Evolutionary conservation across 2,888 invertebrate genomes (phyloP), one percentile per base, ranked within the genome.

Genomic region (Synanthedon vespiformis): DNA sequence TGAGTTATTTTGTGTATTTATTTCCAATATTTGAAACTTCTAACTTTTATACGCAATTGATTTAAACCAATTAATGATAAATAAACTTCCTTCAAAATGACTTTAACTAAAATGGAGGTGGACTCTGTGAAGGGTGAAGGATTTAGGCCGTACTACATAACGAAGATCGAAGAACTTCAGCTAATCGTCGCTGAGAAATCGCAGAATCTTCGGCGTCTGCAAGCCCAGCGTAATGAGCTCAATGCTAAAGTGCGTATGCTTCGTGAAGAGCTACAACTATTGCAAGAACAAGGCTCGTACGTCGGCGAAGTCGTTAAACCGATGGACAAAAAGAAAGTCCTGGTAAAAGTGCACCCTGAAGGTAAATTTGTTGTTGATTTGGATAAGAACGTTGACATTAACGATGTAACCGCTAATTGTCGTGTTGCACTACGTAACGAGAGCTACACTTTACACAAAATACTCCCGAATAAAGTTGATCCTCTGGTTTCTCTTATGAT

Each of bases 301-400:
- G 99, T 99, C 2, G 99, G 99, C 10, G 99, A 99, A 87, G 99
- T 99, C 4, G 98, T 99, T 0, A 99, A 99, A 75, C 98, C 98
- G 0, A 99, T 99, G 99, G 99, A 99, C 80, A 99, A 99, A 81
- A 99, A 99, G 86, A 99, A 99, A 80, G 99, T 99, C 0, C 89
- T 99, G 0, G 99, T 99, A 1, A 99, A 99, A 88, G 98, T 99
- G 0, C 99, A 99, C 75, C 99, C 99, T 0, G 99, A 99, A 84
- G 99, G 99, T 57, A 99, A 99, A 88, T 99, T 99, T 85, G 99
- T 99, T 0, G 99, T 99, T 22, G 99, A 99, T 82, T 90, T 99
- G 57, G 99, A 99, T 77, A 99, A 99, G 76, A 98, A 98, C 74
- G 99, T 99, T 63, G 99, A 99, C 70, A 98, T 99, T 58, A 96